Base-by-base conservation (phyloP, 1,140 invertebrate species). In the Liolophura sinensis region DNA sequence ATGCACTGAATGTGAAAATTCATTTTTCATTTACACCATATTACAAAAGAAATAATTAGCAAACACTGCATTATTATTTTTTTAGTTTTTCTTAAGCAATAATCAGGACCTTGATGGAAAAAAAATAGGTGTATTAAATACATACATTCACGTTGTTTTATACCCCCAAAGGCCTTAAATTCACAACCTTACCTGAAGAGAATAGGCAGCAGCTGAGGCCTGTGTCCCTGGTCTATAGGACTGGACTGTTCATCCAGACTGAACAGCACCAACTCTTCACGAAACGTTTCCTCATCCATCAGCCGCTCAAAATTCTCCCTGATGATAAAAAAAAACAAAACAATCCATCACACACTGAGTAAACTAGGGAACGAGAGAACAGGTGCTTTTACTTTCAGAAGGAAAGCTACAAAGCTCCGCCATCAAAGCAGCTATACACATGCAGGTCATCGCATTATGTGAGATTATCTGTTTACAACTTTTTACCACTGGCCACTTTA, bases 211-310 rank as follows among this genome's bases (percentile, higher is more conserved):
- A 96, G 80, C 68, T 90, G 87, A 27, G 86, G 80, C 65, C 95
- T 87, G 80, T 97, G 91, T 56, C 92, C 90, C 0, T 84, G 75
- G 56, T 88, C 85, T n/a, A 95, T 87, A 27, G 87, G 81, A 60
- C 90, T 86, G 62, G 88, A 89, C 27, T 92, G 89, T 66, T 87
- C 85, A 70, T 92, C 90, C 7, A 96, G 87, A 76, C 90, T 90
- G 75, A 97, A 95, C 12, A 89, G 85, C 0, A 89, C 88, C 0
- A 97, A 77, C 82, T 95, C 93, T 67, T 90, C 90, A 83, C 93
- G 93, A 65, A 97, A 91, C 70, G 92, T 92, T 69, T 92, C 92
- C 56, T 96, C 94, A 78, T 95, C 91, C 0, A 96, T 87, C 20
- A 96, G 85, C 67, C 89, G 89, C 66, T 90, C 88, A 12, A 97